A percentile compares a stretch with the other conserved stretches of the same genome.
Evolutionary conservation across 1,140 invertebrate genomes (phyloP).

Genomic region (Drosophila paulistorum): DNA sequence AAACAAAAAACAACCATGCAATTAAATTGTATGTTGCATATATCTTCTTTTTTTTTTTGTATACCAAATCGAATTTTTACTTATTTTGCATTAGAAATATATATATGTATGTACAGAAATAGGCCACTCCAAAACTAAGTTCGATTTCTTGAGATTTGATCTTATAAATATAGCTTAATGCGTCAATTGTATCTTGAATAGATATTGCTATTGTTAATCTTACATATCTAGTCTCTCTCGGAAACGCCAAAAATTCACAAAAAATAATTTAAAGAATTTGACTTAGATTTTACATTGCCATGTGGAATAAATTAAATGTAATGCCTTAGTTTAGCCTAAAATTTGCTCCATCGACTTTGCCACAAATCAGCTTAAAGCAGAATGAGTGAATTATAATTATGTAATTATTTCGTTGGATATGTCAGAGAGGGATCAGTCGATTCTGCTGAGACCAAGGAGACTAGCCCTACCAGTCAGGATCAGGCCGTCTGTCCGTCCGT

Average conservation of each 20-base stretch:
- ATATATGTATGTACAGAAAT: background rate
- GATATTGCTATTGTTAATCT: too few relatives aligned
- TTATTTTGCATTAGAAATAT: too few relatives aligned
- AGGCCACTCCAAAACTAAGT: background rate
- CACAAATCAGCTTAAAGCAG: background rate
- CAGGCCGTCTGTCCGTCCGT: too few relatives aligned
- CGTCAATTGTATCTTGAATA: too few relatives aligned
- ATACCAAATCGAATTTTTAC: too few relatives aligned
- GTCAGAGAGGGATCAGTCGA: background rate
- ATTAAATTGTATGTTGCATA: too few relatives aligned
- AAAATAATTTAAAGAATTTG: background rate
- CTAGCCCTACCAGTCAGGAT: too few relatives aligned
- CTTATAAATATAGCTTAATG: background rate
- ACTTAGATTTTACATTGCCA: background rate
- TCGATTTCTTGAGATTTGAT: background rate
- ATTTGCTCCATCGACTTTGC: background rate
- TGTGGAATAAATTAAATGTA: background rate
- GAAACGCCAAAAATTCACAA: background rate
- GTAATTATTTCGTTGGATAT: background rate
- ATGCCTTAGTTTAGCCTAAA: background rate
- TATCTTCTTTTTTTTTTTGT: too few relatives aligned
- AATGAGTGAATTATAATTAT: background rate
- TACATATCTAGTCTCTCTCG: too few relatives aligned
- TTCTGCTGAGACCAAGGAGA: background rate
- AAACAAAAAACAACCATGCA: too few relatives aligned